Base-by-base conservation (phyloP, 2,113 vertebrate genomes). In the Oncorhynchus masou region DNA sequence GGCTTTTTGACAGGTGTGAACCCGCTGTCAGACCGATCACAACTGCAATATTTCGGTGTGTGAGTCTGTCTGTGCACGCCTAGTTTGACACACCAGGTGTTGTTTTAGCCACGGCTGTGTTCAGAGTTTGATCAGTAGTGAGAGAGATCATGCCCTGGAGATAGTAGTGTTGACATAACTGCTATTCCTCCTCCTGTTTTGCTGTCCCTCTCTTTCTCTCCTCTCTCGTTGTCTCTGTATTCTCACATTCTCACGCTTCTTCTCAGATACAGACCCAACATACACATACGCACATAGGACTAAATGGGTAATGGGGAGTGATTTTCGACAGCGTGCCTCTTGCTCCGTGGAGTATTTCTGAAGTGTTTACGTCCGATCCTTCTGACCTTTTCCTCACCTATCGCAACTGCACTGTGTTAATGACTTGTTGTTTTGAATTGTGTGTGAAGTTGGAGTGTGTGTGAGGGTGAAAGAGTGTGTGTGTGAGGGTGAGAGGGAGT, bases 11-110 rank as follows among this genome's bases (percentile, higher is more conserved):
- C 39, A 3, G 39, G 39, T 45, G 39, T 45, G 39, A 45, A 45
- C 39, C 39, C 9, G 9, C 39, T 45, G 39, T 45, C 39, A 45
- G 39, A 54, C 54, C 71, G 77, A 72, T 76, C 68, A 76, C 78
- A 74, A 68, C 66, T 70, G 25, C 9, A 1, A 11, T 67, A 5
- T 81, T 48, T 5, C 49, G 48, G 70, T 79, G 70, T 48, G 27
- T 49, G 64, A 2, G 54, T 31, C 27, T 54, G 24, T 59, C 20
- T 65, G 20, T 60, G 31, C 29, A 19, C 45, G 67, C 54, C 4
- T 57, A 6, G 54, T 57, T 20, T 57, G 54, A 57, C 19, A 57
- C 19, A 20, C 54, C 54, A 57, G 54, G 20, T 57, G 54, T 57
- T 57, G 54, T 20, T 57, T 57, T 57, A 15, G 13, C 54, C 54